These are phyloP conservation scores for Leptopilina clavipes DNA, from an alignment of 1,140 invertebrate genomes.

Conservation along the genomic window DNA sequence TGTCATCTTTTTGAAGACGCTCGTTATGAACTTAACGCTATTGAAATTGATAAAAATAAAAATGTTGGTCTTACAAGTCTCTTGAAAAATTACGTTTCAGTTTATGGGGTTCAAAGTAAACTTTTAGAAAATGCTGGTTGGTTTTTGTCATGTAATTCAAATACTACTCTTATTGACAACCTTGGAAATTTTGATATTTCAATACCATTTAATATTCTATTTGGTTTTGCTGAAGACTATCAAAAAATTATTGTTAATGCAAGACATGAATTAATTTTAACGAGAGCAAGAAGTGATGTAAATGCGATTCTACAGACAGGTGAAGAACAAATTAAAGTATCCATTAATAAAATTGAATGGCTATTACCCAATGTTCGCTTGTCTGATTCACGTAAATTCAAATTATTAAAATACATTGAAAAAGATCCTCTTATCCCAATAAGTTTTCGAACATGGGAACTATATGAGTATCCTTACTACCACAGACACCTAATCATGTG, in stretches of 20 bases:
- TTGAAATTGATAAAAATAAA: neutral
- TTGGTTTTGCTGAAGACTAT: neutral
- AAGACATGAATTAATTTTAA: neutral
- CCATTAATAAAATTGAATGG: constrained; percentile 49
- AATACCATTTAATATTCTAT: neutral
- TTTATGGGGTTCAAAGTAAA: neutral
- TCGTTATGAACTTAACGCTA: neutral
- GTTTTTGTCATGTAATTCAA: neutral
- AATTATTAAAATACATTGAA: constrained; percentile 50
- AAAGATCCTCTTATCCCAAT: constrained; percentile 54
- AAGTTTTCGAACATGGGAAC: constrained; percentile 63
- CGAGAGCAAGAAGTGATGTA: neutral
- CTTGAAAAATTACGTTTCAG: neutral
- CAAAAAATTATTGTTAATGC: neutral
- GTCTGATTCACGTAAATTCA: constrained; percentile 47
- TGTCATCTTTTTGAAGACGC: neutral
- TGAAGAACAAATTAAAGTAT: constrained; percentile 45
- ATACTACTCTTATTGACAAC: neutral
- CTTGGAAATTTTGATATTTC: neutral
- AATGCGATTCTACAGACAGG: neutral
- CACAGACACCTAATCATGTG: constrained; percentile 54
- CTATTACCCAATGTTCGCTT: constrained; percentile 47
- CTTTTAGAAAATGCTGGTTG: neutral
- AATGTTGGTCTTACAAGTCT: neutral
- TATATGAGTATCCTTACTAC: constrained; percentile 61